Evolutionary conservation across 2,888 invertebrate genomes (phyloP).

Genomic region (Ennomos erosarius): DNA sequence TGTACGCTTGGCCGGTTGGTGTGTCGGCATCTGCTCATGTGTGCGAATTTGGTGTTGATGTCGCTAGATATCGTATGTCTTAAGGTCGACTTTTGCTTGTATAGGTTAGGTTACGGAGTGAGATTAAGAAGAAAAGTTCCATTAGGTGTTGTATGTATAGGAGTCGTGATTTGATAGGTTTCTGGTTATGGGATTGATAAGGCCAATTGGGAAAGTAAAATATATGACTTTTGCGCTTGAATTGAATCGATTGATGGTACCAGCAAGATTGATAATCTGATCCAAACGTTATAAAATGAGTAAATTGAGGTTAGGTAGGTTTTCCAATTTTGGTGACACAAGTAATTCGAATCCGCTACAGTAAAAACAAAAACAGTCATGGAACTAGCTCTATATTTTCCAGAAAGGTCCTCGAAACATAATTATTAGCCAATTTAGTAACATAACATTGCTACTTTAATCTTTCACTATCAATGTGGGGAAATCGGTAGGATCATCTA

Average conservation of each 20-base stretch:
- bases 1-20: slow-evolving; percentile 75
- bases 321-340: no score
- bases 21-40: slow-evolving; percentile 51
- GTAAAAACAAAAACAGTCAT: no score
- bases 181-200: neutral
- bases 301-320: no score
- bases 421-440: neutral
- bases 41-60: slow-evolving; percentile 38
- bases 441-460: neutral
- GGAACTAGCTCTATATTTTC: no score
- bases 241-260: no score
- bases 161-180: slow-evolving; percentile 2
- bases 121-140: slow-evolving; percentile 27
- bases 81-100: slow-evolving; percentile 41
- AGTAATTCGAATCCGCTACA: no score
- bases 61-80: slow-evolving; percentile 39
- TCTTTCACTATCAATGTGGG: neutral
- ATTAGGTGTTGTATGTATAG: slow-evolving; percentile 26
- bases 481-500: slow-evolving; percentile 8
- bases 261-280: no score
- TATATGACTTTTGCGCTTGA: no score
- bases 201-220: neutral
- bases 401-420: neutral
- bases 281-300: no score
- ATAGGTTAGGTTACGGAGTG: slow-evolving; percentile 41